Base-by-base conservation (phyloP, 1,140 invertebrate species). In the Zaprionus africanus region DNA sequence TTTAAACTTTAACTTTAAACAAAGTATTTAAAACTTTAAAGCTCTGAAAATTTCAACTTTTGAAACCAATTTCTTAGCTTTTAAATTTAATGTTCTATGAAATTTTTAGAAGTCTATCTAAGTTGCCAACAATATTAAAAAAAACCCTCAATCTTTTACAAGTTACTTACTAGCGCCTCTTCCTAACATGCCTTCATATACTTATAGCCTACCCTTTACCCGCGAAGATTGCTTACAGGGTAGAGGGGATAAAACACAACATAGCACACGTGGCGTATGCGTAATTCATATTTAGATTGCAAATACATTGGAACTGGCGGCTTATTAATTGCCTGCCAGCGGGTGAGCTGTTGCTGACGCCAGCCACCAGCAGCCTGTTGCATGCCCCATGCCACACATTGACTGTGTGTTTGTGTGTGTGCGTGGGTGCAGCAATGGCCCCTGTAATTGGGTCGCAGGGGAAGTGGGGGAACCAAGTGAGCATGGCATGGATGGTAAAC, bases 371-470 rank as follows among this genome's bases (percentile, higher is more conserved):
- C 13, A 22, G 65, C 31, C 54, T 76, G 54, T 11, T 63, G 34
- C 19, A 5, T 63, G 46, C n/a, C 31, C 17, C 19, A 51, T 46
- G 36, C 36, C 36, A 15, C 12, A 17, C 22, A 19, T 49, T 56
- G 51, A 17, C 43, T 57, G 26, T 57, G 41, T 56, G 64, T 31
- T 1, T 31, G 28, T 28, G 28, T 57, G 26, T 57, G 53, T 56
- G 64, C 9, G 31, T 75, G 72, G 66, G 66, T 70, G 72, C 60
- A 63, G 57, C 43, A 51, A 34, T 38, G 6, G n/a, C 17, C 54
- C 13, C 28, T 43, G 64, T 78, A 79, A 80, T 79, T 75, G 76
- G 78, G 78, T 80, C 78, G 71, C 74, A 43, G 58, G 51, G 34
- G 43, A 34, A 34, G 31, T 34, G 31, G 28, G 28, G 28, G 28